These are phyloP conservation scores for Datnioides undecimradiatus DNA, from an alignment of 2,113 vertebrate genomes.

Conservation along the genomic window DNA sequence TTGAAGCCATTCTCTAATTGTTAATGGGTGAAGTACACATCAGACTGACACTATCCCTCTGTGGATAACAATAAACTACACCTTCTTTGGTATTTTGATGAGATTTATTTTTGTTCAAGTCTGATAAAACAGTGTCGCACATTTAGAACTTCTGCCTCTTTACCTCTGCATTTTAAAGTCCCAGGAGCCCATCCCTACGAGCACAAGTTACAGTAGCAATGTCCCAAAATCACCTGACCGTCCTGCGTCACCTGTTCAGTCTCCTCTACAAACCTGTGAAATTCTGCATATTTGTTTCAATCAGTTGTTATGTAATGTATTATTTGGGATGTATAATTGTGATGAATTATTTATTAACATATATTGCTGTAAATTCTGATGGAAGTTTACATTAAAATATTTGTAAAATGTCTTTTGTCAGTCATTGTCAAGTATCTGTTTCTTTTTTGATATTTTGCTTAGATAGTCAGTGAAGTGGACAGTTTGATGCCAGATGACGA, in stretches of 20 bases:
- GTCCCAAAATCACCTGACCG: conserved; percentile 7
- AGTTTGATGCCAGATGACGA: neutral
- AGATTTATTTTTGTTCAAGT: conserved; percentile 42
- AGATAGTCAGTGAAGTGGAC: neutral
- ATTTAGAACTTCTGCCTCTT: conserved; percentile 27
- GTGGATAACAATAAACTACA: conserved; percentile 30
- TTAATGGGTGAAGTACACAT: conserved; percentile 25
- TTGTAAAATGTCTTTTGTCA: conserved; percentile 64
- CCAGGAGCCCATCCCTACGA: conserved; percentile 11
- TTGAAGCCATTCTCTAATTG: conserved; percentile 20
- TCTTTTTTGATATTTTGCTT: neutral
- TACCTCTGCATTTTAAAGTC: conserved; percentile 27
- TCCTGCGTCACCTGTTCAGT: conserved; percentile 43
- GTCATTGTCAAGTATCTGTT: conserved; percentile 12
- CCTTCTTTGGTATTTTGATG: conserved; percentile 16
- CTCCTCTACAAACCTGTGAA: conserved; percentile 61
- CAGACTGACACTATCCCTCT: conserved; percentile 7
- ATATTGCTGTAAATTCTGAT: conserved; percentile 79
- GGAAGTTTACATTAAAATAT: conserved; percentile 81
- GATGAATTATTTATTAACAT: conserved; percentile 82
- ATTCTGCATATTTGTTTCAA: conserved; percentile 71
- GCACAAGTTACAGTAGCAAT: conserved; percentile 52
- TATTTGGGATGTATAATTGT: conserved; percentile 78
- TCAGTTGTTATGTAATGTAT: conserved; percentile 73
- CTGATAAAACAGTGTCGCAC: conserved; percentile 16